These are phyloP conservation scores for Drosophila nannoptera DNA, from an alignment of 1,140 invertebrate species.

Conservation along the genomic window DNA sequence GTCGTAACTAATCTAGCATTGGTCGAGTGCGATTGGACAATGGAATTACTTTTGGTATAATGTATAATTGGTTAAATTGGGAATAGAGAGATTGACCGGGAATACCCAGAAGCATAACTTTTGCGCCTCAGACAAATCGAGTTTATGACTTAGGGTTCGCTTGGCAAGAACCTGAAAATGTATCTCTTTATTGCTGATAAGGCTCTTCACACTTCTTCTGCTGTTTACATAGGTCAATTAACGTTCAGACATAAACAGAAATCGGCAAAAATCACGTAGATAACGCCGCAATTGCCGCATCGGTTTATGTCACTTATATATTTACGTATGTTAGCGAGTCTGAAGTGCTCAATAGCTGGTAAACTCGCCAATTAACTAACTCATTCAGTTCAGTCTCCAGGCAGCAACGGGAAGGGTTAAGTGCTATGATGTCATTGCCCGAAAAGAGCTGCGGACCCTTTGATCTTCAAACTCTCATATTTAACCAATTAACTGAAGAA, in stretches of 20 bases:
- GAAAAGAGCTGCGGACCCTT: not conserved
- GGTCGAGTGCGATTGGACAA: not conserved
- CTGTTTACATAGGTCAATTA: constrained; percentile 37
- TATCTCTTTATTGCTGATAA: constrained; percentile 26
- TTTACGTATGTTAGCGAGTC: not conserved
- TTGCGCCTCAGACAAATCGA: not conserved
- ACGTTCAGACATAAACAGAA: constrained; percentile 17
- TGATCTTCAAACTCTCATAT: too few relatives aligned
- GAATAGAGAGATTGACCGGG: not conserved
- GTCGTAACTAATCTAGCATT: constrained; percentile 51
- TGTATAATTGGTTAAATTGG: not conserved
- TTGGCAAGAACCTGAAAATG: constrained; percentile 18
- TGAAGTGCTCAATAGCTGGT: not conserved
- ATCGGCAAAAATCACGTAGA: constrained; percentile 8
- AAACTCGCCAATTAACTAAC: not conserved
- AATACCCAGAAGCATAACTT: constrained; percentile 7
- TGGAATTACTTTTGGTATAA: not conserved
- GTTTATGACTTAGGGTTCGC: not conserved
- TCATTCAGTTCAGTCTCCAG: not conserved
- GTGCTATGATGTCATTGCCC: constrained; percentile 11
- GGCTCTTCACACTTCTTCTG: constrained; percentile 32
- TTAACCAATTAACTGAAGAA: too few relatives aligned
- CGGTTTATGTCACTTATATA: not conserved
- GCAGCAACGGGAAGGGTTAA: not conserved
- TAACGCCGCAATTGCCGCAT: not conserved